Evolutionary conservation across 2,113 vertebrate species (phyloP).

Genomic region (Heterotilapia buettikoferi): DNA sequence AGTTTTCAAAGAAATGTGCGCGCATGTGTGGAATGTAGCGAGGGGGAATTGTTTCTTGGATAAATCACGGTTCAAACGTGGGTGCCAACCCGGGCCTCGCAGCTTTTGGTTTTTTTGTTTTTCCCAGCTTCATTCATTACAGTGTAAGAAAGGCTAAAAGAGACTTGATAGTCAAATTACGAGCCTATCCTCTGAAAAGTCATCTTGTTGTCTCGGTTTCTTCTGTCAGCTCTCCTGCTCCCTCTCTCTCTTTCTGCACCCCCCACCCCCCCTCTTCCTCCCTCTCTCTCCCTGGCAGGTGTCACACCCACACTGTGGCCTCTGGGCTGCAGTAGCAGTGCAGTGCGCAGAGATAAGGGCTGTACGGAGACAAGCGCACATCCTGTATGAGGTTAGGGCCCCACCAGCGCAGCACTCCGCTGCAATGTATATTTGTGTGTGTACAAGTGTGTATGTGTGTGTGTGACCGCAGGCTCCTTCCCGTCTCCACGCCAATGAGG

Average conservation of each 20-base stretch:
- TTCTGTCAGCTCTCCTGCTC: conserved; percentile 12
- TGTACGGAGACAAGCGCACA: conserved; percentile 64
- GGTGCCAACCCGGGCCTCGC: not conserved
- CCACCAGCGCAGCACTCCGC: conserved; percentile 25
- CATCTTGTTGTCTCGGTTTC: conserved; percentile 28
- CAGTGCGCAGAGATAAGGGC: conserved; percentile 66
- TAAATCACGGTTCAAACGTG: conserved; percentile 4
- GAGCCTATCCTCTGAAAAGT: not conserved
- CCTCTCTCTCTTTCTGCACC: not conserved
- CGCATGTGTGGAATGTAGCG: not conserved
- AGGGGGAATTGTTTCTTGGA: not conserved
- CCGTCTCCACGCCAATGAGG: conserved; percentile 63
- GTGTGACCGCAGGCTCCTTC: conserved; percentile 53
- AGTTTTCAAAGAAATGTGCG: conserved; percentile 6
- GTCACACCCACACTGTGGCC: conserved; percentile 70
- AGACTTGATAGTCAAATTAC: not conserved
- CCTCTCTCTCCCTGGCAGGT: conserved; percentile 60
- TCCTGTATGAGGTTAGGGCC: conserved; percentile 74
- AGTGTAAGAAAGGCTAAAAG: not conserved
- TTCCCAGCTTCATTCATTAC: not conserved
- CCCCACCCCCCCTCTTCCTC: not conserved
- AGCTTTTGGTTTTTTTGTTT: not conserved
- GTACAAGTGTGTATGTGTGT: not conserved
- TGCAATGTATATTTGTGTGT: conserved; percentile 24
- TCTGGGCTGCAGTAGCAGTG: conserved; percentile 60